phyloP scores from a whole-genome alignment of 2,113 vertebrate genomes.

The Phycodurus eques region DNA sequence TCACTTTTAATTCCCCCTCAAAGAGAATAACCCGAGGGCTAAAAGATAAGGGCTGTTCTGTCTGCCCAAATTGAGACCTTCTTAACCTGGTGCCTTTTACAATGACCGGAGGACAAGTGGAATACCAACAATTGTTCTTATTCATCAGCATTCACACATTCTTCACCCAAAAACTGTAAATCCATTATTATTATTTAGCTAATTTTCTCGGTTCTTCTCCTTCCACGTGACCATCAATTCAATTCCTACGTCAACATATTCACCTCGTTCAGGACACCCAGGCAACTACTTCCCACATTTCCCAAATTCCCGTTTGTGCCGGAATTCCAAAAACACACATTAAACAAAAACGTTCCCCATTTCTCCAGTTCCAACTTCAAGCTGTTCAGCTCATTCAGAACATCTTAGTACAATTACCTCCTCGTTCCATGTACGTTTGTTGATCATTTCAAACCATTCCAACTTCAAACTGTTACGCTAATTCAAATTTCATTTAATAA shows the following conservation, averaged over 20 bases:
- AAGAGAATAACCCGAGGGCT: constrained; percentile 8
- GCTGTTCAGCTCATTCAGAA: no score
- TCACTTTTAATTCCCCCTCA: constrained; percentile 2
- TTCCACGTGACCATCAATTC: background rate
- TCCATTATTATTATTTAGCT: background rate
- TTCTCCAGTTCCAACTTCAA: no score
- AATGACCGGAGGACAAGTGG: background rate
- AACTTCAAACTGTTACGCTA: background rate
- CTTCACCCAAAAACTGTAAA: background rate
- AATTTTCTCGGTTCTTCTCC: background rate
- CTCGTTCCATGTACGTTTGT: no score
- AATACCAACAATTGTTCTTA: background rate
- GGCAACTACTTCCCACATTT: background rate
- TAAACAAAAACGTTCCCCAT: no score
- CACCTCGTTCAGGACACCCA: background rate
- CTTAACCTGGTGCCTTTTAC: background rate
- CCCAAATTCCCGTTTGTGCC: background rate
- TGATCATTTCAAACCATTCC: background rate
- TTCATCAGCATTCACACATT: background rate
- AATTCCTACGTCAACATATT: no score
- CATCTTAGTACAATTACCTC: no score
- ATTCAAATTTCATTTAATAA: no score
- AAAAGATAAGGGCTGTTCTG: background rate
- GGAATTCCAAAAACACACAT: no score
- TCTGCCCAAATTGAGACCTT: background rate